Evolutionary conservation across 2,113 vertebrate genomes (phyloP).

Genomic region (Papio anubis): DNA sequence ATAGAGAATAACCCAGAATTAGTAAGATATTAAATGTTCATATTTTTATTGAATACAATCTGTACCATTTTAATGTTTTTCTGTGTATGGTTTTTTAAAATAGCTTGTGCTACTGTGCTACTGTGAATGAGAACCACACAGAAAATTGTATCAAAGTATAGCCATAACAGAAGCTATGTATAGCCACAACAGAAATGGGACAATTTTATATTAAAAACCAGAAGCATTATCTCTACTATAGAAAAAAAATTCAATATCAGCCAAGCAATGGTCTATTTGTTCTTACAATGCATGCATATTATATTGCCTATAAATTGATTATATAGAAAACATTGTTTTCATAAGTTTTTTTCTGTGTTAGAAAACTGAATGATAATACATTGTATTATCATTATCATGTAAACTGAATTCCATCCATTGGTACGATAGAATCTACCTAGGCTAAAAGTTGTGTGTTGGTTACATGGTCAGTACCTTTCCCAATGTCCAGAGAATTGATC

Average conservation of each 20-base stretch:
- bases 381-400: background rate
- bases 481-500: background rate
- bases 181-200: background rate
- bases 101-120: background rate
- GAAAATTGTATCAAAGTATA: background rate
- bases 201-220: background rate
- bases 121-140: background rate
- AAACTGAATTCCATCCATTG: background rate
- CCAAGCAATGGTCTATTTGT: background rate
- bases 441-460: background rate
- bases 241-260: background rate
- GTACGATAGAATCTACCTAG: background rate
- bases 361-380: background rate
- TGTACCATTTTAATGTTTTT: background rate
- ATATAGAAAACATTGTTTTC: background rate
- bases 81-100: background rate
- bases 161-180: background rate
- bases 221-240: background rate
- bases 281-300: background rate
- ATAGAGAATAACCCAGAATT: background rate
- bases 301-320: background rate
- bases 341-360: background rate
- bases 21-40: background rate
- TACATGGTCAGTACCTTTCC: background rate
- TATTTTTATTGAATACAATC: background rate